Evolutionary conservation across 2,113 vertebrate species (phyloP).

Genomic region (Phyllostomus discolor): DNA sequence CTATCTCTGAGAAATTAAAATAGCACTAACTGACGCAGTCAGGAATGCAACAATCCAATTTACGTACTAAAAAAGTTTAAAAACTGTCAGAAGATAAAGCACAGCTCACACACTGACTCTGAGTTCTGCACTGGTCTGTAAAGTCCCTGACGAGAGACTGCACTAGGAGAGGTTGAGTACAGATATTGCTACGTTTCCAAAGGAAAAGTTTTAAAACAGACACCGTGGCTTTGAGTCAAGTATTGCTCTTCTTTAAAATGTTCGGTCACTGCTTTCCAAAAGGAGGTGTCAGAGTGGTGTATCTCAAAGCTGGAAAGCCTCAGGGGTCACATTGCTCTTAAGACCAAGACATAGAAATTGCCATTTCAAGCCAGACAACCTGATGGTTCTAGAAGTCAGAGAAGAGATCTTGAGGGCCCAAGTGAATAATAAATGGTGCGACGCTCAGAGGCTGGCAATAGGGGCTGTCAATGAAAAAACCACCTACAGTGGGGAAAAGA

Average conservation of each 20-base stretch:
- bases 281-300: conserved; percentile 75
- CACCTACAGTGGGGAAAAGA: conserved; percentile 94
- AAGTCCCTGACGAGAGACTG: conserved; percentile 68
- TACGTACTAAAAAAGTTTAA: conserved; percentile 64
- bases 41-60: conserved; percentile 49
- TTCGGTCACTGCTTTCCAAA: conserved; percentile 72
- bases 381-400: conserved; percentile 98
- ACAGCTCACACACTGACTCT: conserved; percentile 54
- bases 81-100: conserved; percentile 59
- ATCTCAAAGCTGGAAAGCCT: conserved; percentile 80
- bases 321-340: conserved; percentile 78
- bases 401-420: conserved; percentile 99
- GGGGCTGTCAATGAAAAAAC: conserved; percentile 99
- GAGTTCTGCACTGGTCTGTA: conserved; percentile 66
- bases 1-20: conserved; percentile 54
- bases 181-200: conserved; percentile 82
- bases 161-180: conserved; percentile 56
- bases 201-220: conserved; percentile 79
- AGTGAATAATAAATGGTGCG: conserved; percentile 99
- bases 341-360: conserved; percentile 81
- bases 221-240: conserved; percentile 78
- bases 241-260: conserved; percentile 83
- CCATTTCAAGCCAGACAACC: conserved; percentile 88
- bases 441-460: conserved; percentile 99
- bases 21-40: conserved; percentile 60